Evolutionary conservation across 2,888 invertebrate species (phyloP), one percentile per base, ranked within the genome.

Genomic region (Dasypolia templi): DNA sequence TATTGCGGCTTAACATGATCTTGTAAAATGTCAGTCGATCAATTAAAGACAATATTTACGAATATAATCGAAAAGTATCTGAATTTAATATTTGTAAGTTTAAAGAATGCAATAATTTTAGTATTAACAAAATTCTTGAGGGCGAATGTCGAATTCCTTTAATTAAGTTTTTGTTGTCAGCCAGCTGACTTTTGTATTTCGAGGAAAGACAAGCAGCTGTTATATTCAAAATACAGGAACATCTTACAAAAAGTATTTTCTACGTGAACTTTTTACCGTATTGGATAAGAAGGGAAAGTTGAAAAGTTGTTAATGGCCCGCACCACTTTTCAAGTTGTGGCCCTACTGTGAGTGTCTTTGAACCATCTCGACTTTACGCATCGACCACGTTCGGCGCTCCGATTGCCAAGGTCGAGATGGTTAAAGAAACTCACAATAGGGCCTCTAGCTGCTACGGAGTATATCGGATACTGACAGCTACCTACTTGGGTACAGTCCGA

Each of bases 141-240:
- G 68, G 19, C 56, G 22, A 76, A 71, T 59, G 78, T 63, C 49
- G 58, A 74, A 81, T 78, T 74, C 69, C 5, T 32, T 65, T 72
- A 65, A 72, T 73, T 69, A 63, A n/a, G 29, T 82, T 71, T 78
- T 75, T 71, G 58, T n/a, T 22, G 22, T n/a, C 35, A 19, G 53
- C 19, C 35, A 19, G 53, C 19, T 65, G 68, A 68, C 83, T 79
- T 71, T 71, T 62, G 59, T 62, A 4, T 79, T 81, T 83, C 83
- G 49, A 35, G 29, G 81, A 81, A 79, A 7, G 4, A 2, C 0
- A 12, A 6, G 29, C 81, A 81, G 75, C 83, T 81, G 83, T 39
- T 32, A 1, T n/a, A 55, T 72, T 68, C n/a, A 32, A 62, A 78
- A 79, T 62, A 62, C 53, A 49, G 64, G 32, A 55, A 69, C 66